Conservation (phyloP, 1,140 invertebrate species). For the Gryllus bimaculatus region DNA sequence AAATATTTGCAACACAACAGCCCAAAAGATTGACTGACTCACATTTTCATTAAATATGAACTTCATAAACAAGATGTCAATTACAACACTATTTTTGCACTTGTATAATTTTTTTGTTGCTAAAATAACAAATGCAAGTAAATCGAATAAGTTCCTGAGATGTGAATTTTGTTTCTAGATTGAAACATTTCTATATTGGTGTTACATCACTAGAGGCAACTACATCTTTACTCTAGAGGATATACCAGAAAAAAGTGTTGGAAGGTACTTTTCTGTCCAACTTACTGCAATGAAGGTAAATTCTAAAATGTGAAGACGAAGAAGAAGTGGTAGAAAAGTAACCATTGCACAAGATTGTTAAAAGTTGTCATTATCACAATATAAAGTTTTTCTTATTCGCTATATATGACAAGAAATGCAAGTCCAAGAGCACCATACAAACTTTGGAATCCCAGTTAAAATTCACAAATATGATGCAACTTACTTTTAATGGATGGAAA, state of each 20-base stretch:
- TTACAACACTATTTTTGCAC: neutral
- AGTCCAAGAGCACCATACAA: constrained; percentile 3
- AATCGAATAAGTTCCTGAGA: neutral
- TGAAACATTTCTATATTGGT: constrained; percentile 5
- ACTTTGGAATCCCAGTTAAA: neutral
- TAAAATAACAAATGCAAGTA: neutral
- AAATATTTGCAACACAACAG: neutral
- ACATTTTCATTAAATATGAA: neutral
- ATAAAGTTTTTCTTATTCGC: neutral
- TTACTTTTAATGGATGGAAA: neutral
- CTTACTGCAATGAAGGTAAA: neutral
- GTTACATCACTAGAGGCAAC: constrained; percentile 1
- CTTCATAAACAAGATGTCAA: neutral
- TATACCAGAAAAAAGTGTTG: neutral
- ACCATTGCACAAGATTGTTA: neutral
- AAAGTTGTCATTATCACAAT: constrained; percentile 5
- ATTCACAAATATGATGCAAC: neutral
- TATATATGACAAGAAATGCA: neutral
- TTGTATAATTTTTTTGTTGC: neutral
- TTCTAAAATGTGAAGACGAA: neutral
- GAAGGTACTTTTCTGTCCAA: neutral
- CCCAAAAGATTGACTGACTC: neutral
- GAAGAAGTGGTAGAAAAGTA: constrained; percentile 4
- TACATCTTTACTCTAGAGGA: neutral
- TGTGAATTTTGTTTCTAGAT: neutral